Evolutionary conservation across 2,797 vertebrate species (phyloP).

Genomic region (Mus caroli): DNA sequence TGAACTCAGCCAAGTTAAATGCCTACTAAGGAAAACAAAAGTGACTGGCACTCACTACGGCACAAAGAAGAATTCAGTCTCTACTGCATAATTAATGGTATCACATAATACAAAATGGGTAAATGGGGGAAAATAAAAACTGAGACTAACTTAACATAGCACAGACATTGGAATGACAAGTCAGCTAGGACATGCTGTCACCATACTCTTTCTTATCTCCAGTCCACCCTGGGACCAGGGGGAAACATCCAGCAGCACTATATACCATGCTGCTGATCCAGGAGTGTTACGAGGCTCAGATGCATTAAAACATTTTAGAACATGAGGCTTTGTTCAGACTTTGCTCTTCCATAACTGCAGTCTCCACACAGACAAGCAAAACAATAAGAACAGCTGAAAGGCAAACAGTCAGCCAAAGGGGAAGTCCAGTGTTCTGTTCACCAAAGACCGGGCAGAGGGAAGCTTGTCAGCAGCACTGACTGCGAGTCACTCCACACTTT

Average conservation of each 20-base stretch:
- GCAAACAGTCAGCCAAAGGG: not conserved
- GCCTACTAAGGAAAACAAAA: not conserved
- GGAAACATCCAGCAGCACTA: not conserved
- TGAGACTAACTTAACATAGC: not conserved
- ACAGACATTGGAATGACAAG: not conserved
- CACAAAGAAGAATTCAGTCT: not conserved
- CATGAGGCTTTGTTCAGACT: not conserved
- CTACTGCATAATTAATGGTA: not conserved
- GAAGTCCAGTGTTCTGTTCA: not conserved
- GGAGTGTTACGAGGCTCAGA: not conserved
- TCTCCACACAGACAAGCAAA: not conserved
- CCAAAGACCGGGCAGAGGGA: not conserved
- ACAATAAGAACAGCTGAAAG: not conserved
- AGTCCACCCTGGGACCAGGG: not conserved
- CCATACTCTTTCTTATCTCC: not conserved
- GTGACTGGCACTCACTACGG: not conserved
- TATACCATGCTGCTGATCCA: not conserved
- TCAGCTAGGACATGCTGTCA: not conserved
- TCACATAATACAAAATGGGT: not conserved
- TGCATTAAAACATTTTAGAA: not conserved
- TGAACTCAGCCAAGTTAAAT: not conserved
- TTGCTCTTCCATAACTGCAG: not conserved
- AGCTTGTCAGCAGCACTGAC: not conserved
- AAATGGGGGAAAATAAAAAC: not conserved
- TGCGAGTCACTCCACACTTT: not conserved